Conservation (phyloP, 2,113 vertebrate species). For the Coptodon bakossiorum region DNA sequence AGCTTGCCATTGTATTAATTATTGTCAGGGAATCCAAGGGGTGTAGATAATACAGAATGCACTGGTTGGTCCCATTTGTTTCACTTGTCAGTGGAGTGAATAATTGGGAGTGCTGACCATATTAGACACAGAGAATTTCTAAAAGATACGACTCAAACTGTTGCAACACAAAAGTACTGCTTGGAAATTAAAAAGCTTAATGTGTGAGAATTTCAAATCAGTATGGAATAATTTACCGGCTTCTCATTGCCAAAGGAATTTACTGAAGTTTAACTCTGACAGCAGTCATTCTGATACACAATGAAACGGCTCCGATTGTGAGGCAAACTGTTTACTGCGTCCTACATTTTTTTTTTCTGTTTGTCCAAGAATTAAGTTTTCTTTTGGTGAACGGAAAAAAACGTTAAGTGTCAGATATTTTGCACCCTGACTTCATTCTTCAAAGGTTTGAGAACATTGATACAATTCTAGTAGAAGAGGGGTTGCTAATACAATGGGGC, state of each 20-base stretch:
- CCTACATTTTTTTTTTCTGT: background rate
- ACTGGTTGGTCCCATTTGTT: slow-evolving; percentile 75
- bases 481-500: slow-evolving; percentile 74
- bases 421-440: slow-evolving; percentile 9
- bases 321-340: background rate
- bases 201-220: slow-evolving; percentile 59
- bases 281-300: slow-evolving; percentile 21
- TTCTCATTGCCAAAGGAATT: slow-evolving; percentile 46
- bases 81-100: slow-evolving; percentile 80
- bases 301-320: background rate
- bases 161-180: slow-evolving; percentile 61
- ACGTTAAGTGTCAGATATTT: slow-evolving; percentile 9
- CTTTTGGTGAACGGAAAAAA: background rate
- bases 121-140: slow-evolving; percentile 73
- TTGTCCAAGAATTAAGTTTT: background rate
- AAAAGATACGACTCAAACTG: slow-evolving; percentile 62
- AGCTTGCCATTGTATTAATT: slow-evolving; percentile 76
- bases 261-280: slow-evolving; percentile 43
- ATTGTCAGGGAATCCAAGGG: slow-evolving; percentile 76
- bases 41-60: slow-evolving; percentile 78
- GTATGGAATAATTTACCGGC: slow-evolving; percentile 54
- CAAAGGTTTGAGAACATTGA: slow-evolving; percentile 39
- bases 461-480: slow-evolving; percentile 37
- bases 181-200: slow-evolving; percentile 67
- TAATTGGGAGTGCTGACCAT: slow-evolving; percentile 81